phyloP scores from a whole-genome alignment of 2,888 invertebrate genomes.

The Aspidiotus rigidus region DNA sequence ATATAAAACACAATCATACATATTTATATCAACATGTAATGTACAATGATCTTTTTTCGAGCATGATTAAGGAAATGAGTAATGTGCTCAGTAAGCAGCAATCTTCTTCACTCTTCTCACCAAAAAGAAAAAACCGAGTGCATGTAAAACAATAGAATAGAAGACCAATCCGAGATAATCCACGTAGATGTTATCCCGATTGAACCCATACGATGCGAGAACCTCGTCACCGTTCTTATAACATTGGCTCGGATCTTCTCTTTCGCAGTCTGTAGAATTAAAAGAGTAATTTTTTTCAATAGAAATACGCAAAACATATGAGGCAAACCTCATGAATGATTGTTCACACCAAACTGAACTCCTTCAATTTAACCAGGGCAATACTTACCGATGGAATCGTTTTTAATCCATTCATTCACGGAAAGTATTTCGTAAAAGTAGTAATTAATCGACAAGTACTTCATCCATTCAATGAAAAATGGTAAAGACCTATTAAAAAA shows the following conservation, averaged over 20 bases:
- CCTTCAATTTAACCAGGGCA: too few relatives aligned
- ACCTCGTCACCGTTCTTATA: constrained; percentile 52
- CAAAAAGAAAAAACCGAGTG: constrained; percentile 44
- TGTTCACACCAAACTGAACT: neutral
- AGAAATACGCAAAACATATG: neutral
- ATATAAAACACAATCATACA: too few relatives aligned
- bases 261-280: constrained; percentile 37
- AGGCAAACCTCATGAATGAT: too few relatives aligned
- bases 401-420: constrained; percentile 56
- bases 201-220: constrained; percentile 51
- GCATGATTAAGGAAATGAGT: too few relatives aligned
- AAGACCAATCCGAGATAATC: constrained; percentile 44
- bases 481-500: too few relatives aligned
- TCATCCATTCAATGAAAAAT: too few relatives aligned
- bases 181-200: constrained; percentile 42
- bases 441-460: constrained; percentile 54
- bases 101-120: constrained; percentile 44
- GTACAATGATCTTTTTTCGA: too few relatives aligned
- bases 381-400: constrained; percentile 10
- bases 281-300: neutral
- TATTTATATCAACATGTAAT: too few relatives aligned
- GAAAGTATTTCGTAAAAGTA: constrained; percentile 63
- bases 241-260: constrained; percentile 10
- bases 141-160: constrained; percentile 44
- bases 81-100: constrained; percentile 42